Evolutionary conservation across 2,888 invertebrate genomes (phyloP).

Genomic region (Argyresthia goedartella): DNA sequence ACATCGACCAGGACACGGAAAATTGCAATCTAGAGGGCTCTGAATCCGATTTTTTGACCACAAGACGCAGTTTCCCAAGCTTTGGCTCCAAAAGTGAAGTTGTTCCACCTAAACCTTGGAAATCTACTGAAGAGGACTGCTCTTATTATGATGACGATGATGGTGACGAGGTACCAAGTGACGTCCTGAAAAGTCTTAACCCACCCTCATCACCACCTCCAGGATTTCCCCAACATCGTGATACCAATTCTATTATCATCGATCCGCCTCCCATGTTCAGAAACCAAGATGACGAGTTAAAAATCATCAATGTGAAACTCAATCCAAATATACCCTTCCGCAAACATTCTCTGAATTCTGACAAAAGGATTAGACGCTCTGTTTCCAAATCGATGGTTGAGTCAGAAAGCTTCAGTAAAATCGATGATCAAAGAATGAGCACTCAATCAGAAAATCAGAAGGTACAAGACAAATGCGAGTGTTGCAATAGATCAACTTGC

Average conservation of each 20-base stretch:
- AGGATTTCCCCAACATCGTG: neutral
- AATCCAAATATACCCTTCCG: constrained; percentile 54
- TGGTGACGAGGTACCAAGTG: constrained; percentile 15
- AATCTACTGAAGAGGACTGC: constrained; percentile 52
- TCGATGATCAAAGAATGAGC: constrained; percentile 52
- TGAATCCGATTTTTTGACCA: constrained; percentile 46
- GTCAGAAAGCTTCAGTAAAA: constrained; percentile 39
- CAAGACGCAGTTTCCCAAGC: constrained; percentile 77
- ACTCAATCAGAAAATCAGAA: constrained; percentile 54
- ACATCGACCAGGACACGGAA: constrained; percentile 73
- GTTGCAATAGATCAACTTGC: constrained; percentile 73
- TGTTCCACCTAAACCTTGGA: constrained; percentile 44
- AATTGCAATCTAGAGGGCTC: constrained; percentile 49
- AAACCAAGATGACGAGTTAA: constrained; percentile 49
- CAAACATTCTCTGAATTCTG: constrained; percentile 73
- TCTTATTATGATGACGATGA: constrained; percentile 25
- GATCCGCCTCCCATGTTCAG: constrained; percentile 75
- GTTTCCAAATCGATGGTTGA: constrained; percentile 59
- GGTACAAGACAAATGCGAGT: constrained; percentile 60
- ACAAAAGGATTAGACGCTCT: constrained; percentile 65
- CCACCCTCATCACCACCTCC: constrained; percentile 41
- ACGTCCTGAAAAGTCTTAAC: constrained; percentile 34
- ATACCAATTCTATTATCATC: constrained; percentile 49
- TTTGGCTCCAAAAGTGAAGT: constrained; percentile 60
- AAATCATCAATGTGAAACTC: constrained; percentile 54